Base-by-base conservation (phyloP, 2,797 vertebrate species). In the Fundulus diaphanus region DNA sequence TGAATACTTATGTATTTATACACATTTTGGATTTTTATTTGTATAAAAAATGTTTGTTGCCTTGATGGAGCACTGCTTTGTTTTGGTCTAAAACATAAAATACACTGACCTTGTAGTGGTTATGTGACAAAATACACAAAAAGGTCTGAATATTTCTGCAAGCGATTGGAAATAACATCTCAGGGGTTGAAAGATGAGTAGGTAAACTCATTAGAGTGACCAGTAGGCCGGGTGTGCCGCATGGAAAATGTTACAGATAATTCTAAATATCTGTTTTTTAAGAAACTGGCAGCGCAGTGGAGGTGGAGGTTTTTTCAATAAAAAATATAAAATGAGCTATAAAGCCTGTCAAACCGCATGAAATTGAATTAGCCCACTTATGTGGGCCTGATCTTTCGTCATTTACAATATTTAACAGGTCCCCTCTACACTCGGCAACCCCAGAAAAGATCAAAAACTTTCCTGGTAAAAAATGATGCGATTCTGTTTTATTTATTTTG, bases 261-360 rank as follows among this genome's bases (percentile, higher is more conserved):
- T 40, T 54, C 67, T 81, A 42, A 42, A 51, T 46, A 33, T 59
- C 15, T 59, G 7, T 33, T 27, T 29, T 29, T 13, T 56, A 56
- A 56, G 54, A 59, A 76, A 73, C 31, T 72, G 77, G 27, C 77
- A 79, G 40, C 57, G 59, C 2, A 79, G 74, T 69, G 24, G 73
- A 33, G 81, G 66, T 57, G 16, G 35, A 44, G 2, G 69, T 69
- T 37, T 3, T 35, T 49, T 66, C 31, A 27, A n/a, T 7, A 7
- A n/a, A 56, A 40, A 56, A 24, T 3, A 16, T 24, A 5, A 52
- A 54, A 37, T 9, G 49, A n/a, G 3, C 31, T 22, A 35, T 40
- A 54, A 70, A 54, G n/a, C 31, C 33, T 35, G 3, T 54, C 12
- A 51, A 54, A 40, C 20, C 7, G 35, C 24, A 42, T 42, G 29